phyloP scores from a whole-genome alignment of 2,888 invertebrate species.

The Branchipolynoe longqiensis region DNA sequence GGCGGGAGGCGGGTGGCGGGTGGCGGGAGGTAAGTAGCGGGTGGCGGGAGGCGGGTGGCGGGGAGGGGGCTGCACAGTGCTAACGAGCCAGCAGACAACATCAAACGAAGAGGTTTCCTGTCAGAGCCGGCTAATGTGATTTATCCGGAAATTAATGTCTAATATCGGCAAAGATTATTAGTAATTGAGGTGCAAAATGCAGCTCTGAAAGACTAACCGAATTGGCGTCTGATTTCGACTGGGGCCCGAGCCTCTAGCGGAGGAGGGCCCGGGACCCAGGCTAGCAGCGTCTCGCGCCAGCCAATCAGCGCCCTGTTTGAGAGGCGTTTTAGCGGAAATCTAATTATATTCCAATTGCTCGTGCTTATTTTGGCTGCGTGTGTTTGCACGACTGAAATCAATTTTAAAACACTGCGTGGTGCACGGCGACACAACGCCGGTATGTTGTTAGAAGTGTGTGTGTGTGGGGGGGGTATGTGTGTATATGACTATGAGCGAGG shows the following conservation, averaged over 20 bases:
- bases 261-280: background rate
- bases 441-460: conserved; percentile 20
- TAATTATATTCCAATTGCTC: conserved; percentile 61
- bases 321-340: conserved; percentile 61
- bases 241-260: conserved; percentile 4
- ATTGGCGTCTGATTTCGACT: conserved; percentile 59
- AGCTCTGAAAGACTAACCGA: conserved; percentile 60
- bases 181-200: conserved; percentile 63
- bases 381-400: conserved; percentile 63
- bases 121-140: conserved; percentile 57
- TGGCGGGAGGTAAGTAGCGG: background rate
- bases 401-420: conserved; percentile 57
- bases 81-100: conserved; percentile 30
- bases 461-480: too few relatives aligned
- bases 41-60: background rate
- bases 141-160: conserved; percentile 63
- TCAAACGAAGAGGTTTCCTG: conserved; percentile 46
- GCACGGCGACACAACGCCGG: background rate
- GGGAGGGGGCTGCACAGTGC: background rate
- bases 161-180: conserved; percentile 63
- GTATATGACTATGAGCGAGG: background rate
- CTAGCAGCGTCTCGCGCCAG: background rate
- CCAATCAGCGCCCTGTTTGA: conserved; percentile 57
- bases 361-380: conserved; percentile 60
- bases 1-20: background rate